Percentiles rank a stretch among this genome's conserved stretches.
phyloP scores from a whole-genome alignment of 2,113 vertebrate species.

The Capricornis sumatraensis region DNA sequence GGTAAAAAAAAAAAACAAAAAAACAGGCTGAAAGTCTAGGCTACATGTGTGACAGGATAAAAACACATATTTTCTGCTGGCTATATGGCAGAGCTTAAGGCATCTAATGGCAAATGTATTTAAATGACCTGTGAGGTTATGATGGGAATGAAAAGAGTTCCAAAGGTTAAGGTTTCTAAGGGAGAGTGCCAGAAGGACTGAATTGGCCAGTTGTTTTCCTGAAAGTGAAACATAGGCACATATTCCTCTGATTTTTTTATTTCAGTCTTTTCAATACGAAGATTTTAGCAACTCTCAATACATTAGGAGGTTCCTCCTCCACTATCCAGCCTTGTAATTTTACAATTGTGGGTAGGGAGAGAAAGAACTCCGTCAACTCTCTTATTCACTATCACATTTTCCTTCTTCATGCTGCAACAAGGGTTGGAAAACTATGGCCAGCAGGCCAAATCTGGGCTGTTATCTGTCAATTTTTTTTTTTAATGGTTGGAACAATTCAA shows the following conservation, averaged over 20 bases:
- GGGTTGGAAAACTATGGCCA: not conserved
- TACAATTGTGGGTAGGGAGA: not conserved
- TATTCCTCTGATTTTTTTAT: not conserved
- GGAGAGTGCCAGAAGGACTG: not conserved
- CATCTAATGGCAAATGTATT: not conserved
- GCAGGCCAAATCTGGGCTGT: not conserved
- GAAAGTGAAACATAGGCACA: not conserved
- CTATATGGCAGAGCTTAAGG: not conserved
- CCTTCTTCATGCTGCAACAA: not conserved
- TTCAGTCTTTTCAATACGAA: not conserved
- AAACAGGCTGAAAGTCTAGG: not conserved
- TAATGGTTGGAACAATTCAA: not conserved
- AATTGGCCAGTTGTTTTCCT: not conserved
- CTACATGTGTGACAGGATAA: not conserved
- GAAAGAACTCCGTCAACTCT: not conserved
- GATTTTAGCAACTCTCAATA: not conserved
- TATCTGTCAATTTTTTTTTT: not conserved
- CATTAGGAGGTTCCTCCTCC: not conserved
- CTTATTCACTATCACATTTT: not conserved
- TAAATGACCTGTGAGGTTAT: not conserved
- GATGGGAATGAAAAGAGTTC: not conserved
- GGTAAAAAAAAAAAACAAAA: not conserved
- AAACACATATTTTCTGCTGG: not conserved
- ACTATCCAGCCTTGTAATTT: not conserved
- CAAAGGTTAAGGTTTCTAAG: not conserved